These are phyloP conservation scores for Silurus glanis DNA, from an alignment of 2,113 vertebrate genomes.

Conservation along the genomic window DNA sequence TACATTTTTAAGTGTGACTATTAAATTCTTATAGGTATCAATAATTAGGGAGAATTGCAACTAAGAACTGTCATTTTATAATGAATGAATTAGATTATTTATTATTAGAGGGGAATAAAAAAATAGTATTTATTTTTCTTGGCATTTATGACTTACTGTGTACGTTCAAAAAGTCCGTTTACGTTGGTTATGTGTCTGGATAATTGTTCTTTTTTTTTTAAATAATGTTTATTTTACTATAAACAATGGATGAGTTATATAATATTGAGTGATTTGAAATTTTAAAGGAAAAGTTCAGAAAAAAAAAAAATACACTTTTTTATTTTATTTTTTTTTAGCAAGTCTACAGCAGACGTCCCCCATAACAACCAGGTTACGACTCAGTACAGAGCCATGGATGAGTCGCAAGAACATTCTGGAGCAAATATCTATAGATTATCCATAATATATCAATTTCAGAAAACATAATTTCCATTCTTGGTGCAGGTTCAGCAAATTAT, in stretches of 20 bases:
- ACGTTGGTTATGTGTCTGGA: conserved; percentile 26
- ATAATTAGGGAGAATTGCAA: not conserved
- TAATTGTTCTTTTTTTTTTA: conserved; percentile 25
- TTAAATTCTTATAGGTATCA: conserved; percentile 14
- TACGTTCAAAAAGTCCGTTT: conserved; percentile 3
- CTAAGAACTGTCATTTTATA: conserved; percentile 24
- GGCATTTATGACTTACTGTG: not conserved
- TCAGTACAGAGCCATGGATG: no score
- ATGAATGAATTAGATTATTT: conserved; percentile 21
- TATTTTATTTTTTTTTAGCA: not conserved
- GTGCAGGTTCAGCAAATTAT: no score
- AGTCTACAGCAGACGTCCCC: no score
- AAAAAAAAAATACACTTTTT: no score
- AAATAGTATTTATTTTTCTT: conserved; percentile 35
- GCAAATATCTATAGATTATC: no score
- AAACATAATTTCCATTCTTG: no score
- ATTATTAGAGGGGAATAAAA: conserved; percentile 10
- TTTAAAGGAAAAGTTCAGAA: not conserved
- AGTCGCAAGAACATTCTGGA: no score
- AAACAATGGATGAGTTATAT: conserved; percentile 16
- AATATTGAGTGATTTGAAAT: not conserved
- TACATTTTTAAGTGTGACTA: conserved; percentile 25
- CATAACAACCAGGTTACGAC: no score
- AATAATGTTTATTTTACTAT: conserved; percentile 42
- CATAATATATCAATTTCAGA: no score